Percentiles rank a stretch among this genome's conserved stretches.
These are phyloP conservation scores for Lysandra coridon DNA, from an alignment of 2,888 invertebrate genomes.

Conservation along the genomic window DNA sequence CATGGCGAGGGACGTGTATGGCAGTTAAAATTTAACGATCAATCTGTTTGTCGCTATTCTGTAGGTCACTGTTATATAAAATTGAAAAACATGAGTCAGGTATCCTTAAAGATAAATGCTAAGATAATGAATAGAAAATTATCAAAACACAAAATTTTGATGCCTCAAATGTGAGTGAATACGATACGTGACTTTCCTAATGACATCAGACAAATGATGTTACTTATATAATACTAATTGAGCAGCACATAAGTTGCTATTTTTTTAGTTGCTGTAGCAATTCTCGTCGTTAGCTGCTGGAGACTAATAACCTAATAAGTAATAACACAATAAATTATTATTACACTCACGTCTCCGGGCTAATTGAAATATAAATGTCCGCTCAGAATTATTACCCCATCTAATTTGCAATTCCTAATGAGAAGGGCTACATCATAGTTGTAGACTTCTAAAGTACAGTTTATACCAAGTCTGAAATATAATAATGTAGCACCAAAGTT, in stretches of 20 bases:
- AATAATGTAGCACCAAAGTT: neutral
- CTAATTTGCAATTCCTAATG: neutral
- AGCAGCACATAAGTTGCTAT: neutral
- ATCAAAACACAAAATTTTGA: neutral
- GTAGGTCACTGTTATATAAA: slow-evolving; percentile 20
- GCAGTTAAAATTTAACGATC: neutral
- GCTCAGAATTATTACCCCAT: neutral
- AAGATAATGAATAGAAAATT: neutral
- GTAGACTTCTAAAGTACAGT: neutral
- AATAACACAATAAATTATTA: slow-evolving; percentile 14
- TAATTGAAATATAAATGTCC: slow-evolving; percentile 8
- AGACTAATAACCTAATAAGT: neutral
- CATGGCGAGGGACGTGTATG: slow-evolving; percentile 4
- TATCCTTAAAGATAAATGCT: neutral
- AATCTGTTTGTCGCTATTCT: neutral
- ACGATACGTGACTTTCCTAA: neutral
- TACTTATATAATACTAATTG: neutral
- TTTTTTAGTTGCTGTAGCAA: neutral
- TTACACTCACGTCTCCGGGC: neutral
- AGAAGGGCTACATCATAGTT: neutral
- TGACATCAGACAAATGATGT: neutral
- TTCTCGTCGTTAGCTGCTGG: neutral
- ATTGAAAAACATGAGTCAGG: neutral
- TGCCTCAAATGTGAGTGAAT: neutral
- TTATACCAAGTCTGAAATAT: neutral